Conservation (phyloP, 2,113 vertebrate genomes). For the Oxygymnocypris stewartii region DNA sequence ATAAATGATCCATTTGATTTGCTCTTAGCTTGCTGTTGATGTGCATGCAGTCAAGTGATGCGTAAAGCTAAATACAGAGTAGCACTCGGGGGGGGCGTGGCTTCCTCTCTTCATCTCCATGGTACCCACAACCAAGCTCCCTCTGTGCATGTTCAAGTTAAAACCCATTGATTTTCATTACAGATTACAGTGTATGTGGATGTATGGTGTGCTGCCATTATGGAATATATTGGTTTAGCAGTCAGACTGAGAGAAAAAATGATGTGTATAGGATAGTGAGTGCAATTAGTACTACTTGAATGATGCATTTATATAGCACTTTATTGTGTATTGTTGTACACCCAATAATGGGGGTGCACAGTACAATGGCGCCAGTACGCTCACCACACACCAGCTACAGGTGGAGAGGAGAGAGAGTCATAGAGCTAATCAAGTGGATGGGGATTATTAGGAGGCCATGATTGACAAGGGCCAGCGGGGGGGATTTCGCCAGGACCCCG, state of each 20-base stretch:
- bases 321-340: no score
- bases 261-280: conserved; percentile 36
- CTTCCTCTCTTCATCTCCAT: conserved; percentile 13
- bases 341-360: no score
- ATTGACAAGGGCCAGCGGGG: no score
- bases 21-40: background rate
- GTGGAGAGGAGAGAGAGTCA: no score
- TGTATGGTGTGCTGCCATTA: conserved; percentile 34
- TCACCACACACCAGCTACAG: no score
- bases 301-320: no score
- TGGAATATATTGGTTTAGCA: conserved; percentile 51
- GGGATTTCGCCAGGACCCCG: no score
- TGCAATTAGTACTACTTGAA: background rate
- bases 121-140: conserved; percentile 42
- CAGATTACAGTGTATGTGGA: conserved; percentile 49
- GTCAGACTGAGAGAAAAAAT: conserved; percentile 41
- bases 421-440: no score
- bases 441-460: no score
- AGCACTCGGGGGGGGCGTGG: conserved; percentile 33
- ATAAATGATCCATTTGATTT: conserved; percentile 61
- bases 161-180: conserved; percentile 54
- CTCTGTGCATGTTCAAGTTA: conserved; percentile 47
- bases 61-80: conserved; percentile 35
- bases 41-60: background rate
- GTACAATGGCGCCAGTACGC: no score